phyloP scores from a whole-genome alignment of 2,113 vertebrate genomes.

The Porphyrio hochstetteri region DNA sequence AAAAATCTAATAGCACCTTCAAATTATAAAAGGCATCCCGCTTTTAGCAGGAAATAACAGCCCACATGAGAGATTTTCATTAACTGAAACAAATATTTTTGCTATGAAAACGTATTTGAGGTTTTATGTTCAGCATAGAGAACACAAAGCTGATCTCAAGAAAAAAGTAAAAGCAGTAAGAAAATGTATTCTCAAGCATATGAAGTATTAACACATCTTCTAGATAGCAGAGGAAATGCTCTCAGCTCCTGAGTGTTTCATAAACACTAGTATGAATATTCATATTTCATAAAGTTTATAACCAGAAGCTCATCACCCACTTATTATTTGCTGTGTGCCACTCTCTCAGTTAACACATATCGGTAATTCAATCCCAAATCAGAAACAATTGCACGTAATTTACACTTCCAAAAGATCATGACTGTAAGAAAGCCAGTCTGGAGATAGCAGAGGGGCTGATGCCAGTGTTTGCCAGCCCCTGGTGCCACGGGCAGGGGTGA shows the following conservation, averaged over 20 bases:
- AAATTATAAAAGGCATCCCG: conserved; percentile 20
- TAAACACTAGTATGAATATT: background rate
- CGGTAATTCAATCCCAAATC: background rate
- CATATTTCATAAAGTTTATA: background rate
- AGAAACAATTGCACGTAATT: background rate
- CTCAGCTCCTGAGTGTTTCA: background rate
- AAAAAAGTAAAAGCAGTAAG: background rate
- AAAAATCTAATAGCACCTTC: conserved; percentile 60
- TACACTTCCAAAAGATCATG: background rate
- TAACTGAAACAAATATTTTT: conserved; percentile 28
- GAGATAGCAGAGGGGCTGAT: background rate
- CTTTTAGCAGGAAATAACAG: conserved; percentile 24
- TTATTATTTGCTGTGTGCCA: background rate
- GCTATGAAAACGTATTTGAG: background rate
- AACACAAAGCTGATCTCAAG: background rate
- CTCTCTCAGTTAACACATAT: background rate
- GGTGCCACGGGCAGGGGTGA: background rate
- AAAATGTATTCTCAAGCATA: background rate
- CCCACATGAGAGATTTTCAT: background rate
- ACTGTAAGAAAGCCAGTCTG: background rate
- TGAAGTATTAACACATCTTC: background rate
- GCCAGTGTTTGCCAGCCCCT: background rate
- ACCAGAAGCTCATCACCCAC: background rate
- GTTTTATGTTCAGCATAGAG: background rate
- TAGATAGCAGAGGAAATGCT: background rate